A percentile compares a stretch with the other conserved stretches of the same genome.
Evolutionary conservation across 2,888 invertebrate species (phyloP).

Genomic region (Dione juno): DNA sequence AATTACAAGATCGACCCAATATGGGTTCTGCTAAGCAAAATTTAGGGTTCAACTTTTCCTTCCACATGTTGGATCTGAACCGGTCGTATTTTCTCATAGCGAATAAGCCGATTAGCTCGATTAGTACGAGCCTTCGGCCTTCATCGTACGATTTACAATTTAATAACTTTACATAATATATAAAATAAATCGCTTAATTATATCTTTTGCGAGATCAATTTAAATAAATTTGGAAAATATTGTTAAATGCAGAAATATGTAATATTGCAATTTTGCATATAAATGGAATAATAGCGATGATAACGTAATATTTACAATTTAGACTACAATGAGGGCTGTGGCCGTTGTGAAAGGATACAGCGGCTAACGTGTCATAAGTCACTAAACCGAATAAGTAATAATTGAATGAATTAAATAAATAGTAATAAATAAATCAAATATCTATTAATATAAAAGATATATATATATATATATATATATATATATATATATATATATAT

Average conservation of each 20-base stretch:
- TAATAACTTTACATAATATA: constrained; percentile 23
- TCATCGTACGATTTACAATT: constrained; percentile 16
- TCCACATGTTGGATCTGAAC: not conserved
- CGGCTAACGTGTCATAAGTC: no score
- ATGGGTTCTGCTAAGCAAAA: constrained; percentile 4
- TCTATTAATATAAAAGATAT: no score
- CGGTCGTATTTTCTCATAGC: constrained; percentile 8
- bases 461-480: no score
- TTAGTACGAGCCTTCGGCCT: constrained; percentile 16
- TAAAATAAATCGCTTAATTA: constrained; percentile 14
- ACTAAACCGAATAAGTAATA: no score
- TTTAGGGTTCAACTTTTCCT: constrained; percentile 6
- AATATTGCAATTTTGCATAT: not conserved
- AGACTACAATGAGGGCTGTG: no score
- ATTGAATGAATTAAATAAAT: no score
- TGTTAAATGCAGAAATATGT: not conserved
- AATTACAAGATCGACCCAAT: not conserved
- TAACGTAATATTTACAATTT: not conserved
- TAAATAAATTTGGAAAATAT: not conserved
- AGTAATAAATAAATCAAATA: no score
- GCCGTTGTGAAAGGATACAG: no score
- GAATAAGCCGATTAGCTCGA: constrained; percentile 18
- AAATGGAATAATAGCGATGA: not conserved
- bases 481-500: no score
- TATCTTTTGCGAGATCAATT: not conserved